Base-by-base conservation (phyloP, 2,888 invertebrate species). In the Spialia ferax region DNA sequence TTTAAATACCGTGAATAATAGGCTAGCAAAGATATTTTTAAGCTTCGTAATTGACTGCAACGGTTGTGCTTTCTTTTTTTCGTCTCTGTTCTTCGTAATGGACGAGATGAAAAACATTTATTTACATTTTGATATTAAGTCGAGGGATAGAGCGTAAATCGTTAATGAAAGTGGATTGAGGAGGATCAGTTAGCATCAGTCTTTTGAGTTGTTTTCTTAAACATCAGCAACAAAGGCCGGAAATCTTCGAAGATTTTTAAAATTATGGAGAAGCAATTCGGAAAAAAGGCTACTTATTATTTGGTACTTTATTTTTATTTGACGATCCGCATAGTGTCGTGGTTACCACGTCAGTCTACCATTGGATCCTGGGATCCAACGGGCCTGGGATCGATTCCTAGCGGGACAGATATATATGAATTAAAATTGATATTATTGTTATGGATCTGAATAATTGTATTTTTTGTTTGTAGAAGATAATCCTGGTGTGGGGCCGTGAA, bases 21-120 rank as follows among this genome's bases (percentile, higher is more conserved):
- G n/a, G n/a, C n/a, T n/a, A 80, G 82, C 80, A 81, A 77, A 85
- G 86, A 89, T 91, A 89, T 89, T 90, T 89, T 89, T 83, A 88
- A 87, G 87, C 85, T 79, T 80, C 78, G 82, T 88, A 91, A 92
- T 91, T 92, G 89, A 91, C 90, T 86, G 83, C 83, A 80, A 83
- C 77, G 77, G 84, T 82, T 85, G 63, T 71, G 71, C 70, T 71
- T 68, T 74, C 69, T 83, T 77, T 74, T 82, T 83, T 82, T 81
- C 77, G 70, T 81, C 81, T 78, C 74, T 74, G 79, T 81, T 71
- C 68, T 70, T 75, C 73, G 77, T 78, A 80, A 79, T 75, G 78
- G 77, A 78, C 73, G 77, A 73, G 74, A 77, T 69, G 80, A 77
- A 82, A 78, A 82, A 88, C 85, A 86, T 87, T 80, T 86, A 83